phyloP scores from a whole-genome alignment of 2,888 invertebrate species.

The Lasioglossum calceatum region DNA sequence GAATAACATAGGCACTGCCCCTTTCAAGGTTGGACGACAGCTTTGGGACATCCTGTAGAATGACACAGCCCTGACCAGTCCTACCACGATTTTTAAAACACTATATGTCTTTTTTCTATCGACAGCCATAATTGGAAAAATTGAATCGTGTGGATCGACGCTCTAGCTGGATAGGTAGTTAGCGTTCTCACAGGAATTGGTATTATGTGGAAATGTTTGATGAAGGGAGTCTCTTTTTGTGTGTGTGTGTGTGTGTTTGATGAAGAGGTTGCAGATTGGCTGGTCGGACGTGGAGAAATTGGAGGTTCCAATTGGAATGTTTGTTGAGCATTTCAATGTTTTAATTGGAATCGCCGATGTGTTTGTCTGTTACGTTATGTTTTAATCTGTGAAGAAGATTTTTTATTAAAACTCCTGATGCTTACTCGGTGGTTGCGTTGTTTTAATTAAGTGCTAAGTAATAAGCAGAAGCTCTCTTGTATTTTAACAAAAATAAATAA shows the following conservation, averaged over 20 bases:
- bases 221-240: background rate
- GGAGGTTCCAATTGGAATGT: background rate
- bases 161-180: background rate
- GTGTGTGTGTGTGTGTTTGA: background rate
- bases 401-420: background rate
- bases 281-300: background rate
- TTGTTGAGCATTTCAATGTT: background rate
- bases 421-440: too few species aligned
- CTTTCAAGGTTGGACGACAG: too few species aligned
- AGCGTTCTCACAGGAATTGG: background rate
- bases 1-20: too few species aligned
- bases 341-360: background rate
- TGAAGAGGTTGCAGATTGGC: background rate
- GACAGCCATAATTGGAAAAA: background rate
- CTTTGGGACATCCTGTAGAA: background rate
- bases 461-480: background rate
- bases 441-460: background rate
- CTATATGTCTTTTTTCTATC: background rate
- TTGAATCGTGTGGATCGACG: background rate
- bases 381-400: background rate
- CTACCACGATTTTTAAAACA: background rate
- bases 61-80: background rate
- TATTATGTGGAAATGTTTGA: constrained; percentile 1
- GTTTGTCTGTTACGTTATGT: background rate
- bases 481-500: background rate